Evolutionary conservation across 2,888 invertebrate genomes (phyloP), one percentile per base, ranked within the genome.

Genomic region (Cataglyphis rosenhaueri): DNA sequence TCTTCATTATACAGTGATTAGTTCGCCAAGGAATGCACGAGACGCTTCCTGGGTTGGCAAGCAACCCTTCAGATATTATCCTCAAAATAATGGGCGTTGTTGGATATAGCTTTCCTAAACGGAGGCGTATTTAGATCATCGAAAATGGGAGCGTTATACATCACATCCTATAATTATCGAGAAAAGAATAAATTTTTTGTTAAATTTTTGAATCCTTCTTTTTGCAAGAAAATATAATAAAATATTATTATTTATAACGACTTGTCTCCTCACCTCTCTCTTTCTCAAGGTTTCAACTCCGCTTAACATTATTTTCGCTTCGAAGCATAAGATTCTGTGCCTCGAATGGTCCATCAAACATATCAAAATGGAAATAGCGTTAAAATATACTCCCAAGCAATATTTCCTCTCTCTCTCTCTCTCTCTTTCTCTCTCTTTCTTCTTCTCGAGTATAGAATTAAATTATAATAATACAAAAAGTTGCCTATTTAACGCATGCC

Each of bases 1-100:
- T 88, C 89, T 87, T 89, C 87, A 92, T 92, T 92, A 92, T 92
- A 85, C 88, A 88, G 88, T 89, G 90, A 92, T 91, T 89, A 91
- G 90, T 91, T 90, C 74, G 68, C 61, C 35, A 78, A 81, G 79
- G 86, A 85, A 55, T 83, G 57, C 44, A 65, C 9, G 21, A 48
- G 48, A 35, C 21, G 65, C 21, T 82, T 48, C 41, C 70, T 62
- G n/a, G 29, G 41, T 70, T 25, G 65, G 38, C 83, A 65, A 70
- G 38, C 82, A 81, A 82, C 78, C 83, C 82, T 78, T 75, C 78
- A 38, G 52, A 61, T 81, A 84, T 83, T 78, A 86, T 79, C 75
- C 84, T 52, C 6, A 21, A 70, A 57, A 70, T 78, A 41, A 44
- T 32, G 70, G 12, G 18, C 18, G 41, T 32, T 78, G 38, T 41